These are phyloP conservation scores for Parazoanthus darwini DNA, from an alignment of 92 coral and sea anemone genomes.

Conservation along the genomic window DNA sequence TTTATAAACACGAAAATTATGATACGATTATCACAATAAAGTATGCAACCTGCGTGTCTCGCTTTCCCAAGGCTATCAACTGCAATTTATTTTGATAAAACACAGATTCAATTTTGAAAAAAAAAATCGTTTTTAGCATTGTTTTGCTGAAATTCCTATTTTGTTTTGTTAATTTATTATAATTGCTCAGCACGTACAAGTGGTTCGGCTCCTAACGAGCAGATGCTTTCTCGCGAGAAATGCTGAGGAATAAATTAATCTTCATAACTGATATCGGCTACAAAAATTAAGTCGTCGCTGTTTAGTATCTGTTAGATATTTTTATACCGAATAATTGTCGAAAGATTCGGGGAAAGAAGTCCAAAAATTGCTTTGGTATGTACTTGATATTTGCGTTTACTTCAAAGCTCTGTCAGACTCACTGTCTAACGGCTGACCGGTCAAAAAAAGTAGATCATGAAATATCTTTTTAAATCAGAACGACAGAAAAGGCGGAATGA, in stretches of 20 bases:
- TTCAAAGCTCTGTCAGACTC: background rate
- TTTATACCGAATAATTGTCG: background rate
- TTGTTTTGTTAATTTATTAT: background rate
- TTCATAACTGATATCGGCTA: background rate
- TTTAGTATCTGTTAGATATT: background rate
- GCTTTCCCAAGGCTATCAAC: conserved; percentile 4
- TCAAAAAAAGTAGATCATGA: too few species aligned
- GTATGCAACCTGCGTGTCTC: background rate
- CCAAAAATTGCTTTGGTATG: background rate
- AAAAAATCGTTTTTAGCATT: background rate
- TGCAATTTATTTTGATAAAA: background rate
- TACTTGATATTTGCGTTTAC: too few species aligned
- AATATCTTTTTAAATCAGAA: background rate
- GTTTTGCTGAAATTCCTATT: background rate
- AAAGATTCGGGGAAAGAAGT: background rate
- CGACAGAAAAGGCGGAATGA: too few species aligned
- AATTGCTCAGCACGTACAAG: conserved; percentile 3
- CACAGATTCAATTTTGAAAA: background rate
- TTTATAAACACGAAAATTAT: conserved; percentile 20
- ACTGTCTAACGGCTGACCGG: background rate
- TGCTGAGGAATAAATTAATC: background rate
- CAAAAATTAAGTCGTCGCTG: background rate
- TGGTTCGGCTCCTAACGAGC: background rate
- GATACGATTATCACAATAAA: background rate
- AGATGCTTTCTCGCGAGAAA: background rate